These are phyloP conservation scores for Drosophila gunungcola DNA, from an alignment of 1,140 invertebrate species.

Conservation along the genomic window DNA sequence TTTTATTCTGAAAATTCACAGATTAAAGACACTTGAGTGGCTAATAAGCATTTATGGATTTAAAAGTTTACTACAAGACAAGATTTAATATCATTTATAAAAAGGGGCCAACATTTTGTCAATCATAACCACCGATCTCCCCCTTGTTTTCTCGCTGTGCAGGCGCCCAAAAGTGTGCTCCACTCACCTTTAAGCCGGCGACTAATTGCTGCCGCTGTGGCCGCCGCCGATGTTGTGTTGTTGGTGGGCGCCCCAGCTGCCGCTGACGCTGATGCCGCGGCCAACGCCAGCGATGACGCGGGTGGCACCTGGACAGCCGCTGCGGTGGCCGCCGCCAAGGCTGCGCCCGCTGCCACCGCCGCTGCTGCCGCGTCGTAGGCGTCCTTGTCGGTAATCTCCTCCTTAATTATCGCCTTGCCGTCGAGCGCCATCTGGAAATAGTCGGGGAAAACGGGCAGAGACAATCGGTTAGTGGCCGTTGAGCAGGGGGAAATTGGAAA, in stretches of 20 bases:
- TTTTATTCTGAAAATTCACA: too few relatives aligned
- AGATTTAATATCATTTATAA: too few relatives aligned
- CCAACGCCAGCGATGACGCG: constrained; percentile 49
- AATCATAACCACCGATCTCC: not conserved
- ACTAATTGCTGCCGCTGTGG: constrained; percentile 73
- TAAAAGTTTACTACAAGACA: too few relatives aligned
- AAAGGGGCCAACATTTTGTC: too few relatives aligned
- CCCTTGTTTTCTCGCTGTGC: constrained; percentile 19
- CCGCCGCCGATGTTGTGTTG: constrained; percentile 51
- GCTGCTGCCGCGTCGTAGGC: constrained; percentile 77
- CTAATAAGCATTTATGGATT: too few relatives aligned
- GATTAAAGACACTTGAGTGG: too few relatives aligned
- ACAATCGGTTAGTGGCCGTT: constrained; percentile 53
- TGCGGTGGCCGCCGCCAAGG: constrained; percentile 47
- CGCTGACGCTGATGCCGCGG: constrained; percentile 53
- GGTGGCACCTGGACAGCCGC: constrained; percentile 44
- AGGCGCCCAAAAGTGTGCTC: constrained; percentile 28
- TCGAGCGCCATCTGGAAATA: constrained; percentile 84
- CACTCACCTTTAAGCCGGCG: constrained; percentile 71
- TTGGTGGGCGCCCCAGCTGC: constrained; percentile 44
- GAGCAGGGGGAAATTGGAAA: not conserved
- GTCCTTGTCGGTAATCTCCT: constrained; percentile 85
- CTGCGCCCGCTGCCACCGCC: constrained; percentile 57
- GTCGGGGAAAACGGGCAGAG: constrained; percentile 30
- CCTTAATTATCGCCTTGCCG: constrained; percentile 84